Percentiles rank a stretch among this genome's conserved stretches.
These are phyloP conservation scores for Chelidonichthys spinosus DNA, from an alignment of 2,797 vertebrate species.

Conservation along the genomic window DNA sequence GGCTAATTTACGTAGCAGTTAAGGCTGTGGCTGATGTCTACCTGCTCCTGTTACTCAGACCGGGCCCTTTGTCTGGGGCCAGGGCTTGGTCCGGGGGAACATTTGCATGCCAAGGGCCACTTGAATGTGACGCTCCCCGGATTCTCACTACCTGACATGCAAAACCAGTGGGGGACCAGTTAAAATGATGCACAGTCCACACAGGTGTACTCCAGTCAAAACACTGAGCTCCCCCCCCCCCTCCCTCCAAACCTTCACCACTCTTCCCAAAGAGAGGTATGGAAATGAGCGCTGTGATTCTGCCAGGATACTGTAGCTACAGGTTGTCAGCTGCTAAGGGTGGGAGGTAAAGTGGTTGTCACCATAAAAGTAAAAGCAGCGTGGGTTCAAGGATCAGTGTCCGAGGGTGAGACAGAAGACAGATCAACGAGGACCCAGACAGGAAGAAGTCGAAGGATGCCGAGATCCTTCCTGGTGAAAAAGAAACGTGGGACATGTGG, in stretches of 20 bases:
- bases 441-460: slow-evolving; percentile 69
- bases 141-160: slow-evolving; percentile 87
- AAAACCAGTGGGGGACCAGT: slow-evolving; percentile 85
- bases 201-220: slow-evolving; percentile 80
- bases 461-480: slow-evolving; percentile 85
- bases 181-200: slow-evolving; percentile 77
- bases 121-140: slow-evolving; percentile 81
- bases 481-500: slow-evolving; percentile 75
- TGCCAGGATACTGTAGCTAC: slow-evolving; percentile 44
- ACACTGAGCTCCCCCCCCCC: slow-evolving; percentile 22
- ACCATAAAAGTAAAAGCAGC: background rate
- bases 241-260: slow-evolving; percentile 25
- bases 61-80: slow-evolving; percentile 68
- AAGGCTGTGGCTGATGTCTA: slow-evolving; percentile 77
- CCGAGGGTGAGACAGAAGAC: background rate
- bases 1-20: slow-evolving; percentile 85
- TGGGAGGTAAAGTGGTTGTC: slow-evolving; percentile 4
- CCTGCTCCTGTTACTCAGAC: slow-evolving; percentile 84
- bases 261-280: slow-evolving; percentile 65
- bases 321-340: slow-evolving; percentile 30
- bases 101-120: slow-evolving; percentile 87
- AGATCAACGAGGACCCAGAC: background rate
- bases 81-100: slow-evolving; percentile 66
- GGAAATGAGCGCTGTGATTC: slow-evolving; percentile 84
- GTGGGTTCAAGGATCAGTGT: slow-evolving; percentile 3